These are phyloP conservation scores for Anisognathus igniventris DNA, from an alignment of 2,797 vertebrate genomes.

Conservation along the genomic window DNA sequence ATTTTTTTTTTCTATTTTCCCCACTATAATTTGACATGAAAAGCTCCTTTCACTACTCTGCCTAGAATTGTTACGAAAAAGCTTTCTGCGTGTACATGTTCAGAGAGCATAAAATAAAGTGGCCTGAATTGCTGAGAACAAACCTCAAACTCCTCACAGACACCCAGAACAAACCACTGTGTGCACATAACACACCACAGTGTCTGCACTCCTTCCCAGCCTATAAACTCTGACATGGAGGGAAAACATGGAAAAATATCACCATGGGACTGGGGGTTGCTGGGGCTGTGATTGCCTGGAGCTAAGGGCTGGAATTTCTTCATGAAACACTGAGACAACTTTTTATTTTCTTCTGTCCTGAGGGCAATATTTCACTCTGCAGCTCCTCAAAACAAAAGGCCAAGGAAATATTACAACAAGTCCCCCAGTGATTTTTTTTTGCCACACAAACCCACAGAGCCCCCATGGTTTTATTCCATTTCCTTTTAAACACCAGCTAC, in stretches of 20 bases:
- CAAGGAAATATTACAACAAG: not conserved
- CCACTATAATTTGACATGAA: not conserved
- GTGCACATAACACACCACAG: not conserved
- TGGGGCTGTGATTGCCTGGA: not conserved
- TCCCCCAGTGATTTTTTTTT: not conserved
- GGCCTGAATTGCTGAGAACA: not conserved
- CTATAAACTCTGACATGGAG: not conserved
- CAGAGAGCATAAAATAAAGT: conserved; percentile 2
- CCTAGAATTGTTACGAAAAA: not conserved
- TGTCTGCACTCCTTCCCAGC: not conserved
- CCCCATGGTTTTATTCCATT: not conserved
- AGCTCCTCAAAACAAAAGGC: not conserved
- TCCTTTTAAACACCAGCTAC: not conserved
- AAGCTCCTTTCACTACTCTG: not conserved
- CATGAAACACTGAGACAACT: not conserved
- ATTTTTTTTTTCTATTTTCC: not conserved
- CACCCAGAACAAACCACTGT: not conserved
- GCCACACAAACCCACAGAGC: not conserved
- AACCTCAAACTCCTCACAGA: not conserved
- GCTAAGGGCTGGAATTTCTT: not conserved
- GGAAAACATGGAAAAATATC: not conserved
- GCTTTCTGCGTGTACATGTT: not conserved
- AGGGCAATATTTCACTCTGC: conserved; percentile 11
- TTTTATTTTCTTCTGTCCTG: not conserved
- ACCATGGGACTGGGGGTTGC: not conserved